phyloP scores from a whole-genome alignment of 2,113 vertebrate genomes.

The Thalassarche chlororhynchos region DNA sequence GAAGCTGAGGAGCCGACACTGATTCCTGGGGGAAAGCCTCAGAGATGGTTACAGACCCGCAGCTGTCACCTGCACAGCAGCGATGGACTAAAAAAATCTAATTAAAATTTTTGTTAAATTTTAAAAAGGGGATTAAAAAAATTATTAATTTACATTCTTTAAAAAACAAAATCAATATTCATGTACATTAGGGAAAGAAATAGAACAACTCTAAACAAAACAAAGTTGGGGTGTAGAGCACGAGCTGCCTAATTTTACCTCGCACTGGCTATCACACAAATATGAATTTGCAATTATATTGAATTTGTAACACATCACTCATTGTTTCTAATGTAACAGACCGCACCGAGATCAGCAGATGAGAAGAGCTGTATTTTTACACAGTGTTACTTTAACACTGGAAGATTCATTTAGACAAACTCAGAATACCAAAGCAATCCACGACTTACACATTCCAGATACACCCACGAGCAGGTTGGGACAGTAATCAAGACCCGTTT shows the following conservation, averaged over 20 bases:
- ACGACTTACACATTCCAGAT: neutral
- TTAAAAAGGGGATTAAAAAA: neutral
- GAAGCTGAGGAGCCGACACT: neutral
- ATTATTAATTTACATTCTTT: neutral
- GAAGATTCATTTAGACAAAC: neutral
- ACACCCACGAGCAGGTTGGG: no score
- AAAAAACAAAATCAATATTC: neutral
- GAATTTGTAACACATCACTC: neutral
- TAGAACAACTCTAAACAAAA: neutral
- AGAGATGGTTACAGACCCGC: rapidly evolving
- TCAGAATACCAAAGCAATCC: neutral
- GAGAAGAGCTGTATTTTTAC: neutral
- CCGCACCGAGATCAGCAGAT: neutral
- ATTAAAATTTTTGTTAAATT: neutral
- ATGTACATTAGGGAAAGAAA: neutral
- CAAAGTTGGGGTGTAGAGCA: no score
- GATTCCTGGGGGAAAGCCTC: neutral
- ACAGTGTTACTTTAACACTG: rapidly evolving
- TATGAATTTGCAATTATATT: neutral
- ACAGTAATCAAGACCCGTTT: neutral
- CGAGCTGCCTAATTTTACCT: neutral
- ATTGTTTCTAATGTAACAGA: neutral
- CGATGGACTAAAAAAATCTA: rapidly evolving
- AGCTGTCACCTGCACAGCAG: rapidly evolving
- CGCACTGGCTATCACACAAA: neutral